A percentile compares a stretch with the other conserved stretches of the same genome.
phyloP scores from a whole-genome alignment of 2,113 vertebrate genomes.

The Dromas ardeola region DNA sequence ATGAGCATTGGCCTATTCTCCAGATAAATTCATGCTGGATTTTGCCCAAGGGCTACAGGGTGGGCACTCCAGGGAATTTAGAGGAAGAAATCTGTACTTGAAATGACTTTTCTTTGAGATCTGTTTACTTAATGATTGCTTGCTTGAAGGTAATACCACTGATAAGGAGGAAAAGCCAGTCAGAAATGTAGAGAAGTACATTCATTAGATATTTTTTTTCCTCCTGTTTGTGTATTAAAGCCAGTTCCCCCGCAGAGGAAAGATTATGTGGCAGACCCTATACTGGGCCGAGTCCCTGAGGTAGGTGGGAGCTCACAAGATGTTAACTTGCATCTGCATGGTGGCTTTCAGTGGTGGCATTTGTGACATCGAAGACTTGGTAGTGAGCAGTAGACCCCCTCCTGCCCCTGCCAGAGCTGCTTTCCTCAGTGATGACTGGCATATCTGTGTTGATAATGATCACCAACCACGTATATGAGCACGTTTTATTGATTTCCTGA shows the following conservation, averaged over 20 bases:
- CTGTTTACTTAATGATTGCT: constrained; percentile 64
- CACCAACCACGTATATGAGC: background rate
- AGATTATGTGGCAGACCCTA: background rate
- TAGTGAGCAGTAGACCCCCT: background rate
- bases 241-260: background rate
- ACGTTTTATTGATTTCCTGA: background rate
- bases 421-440: background rate
- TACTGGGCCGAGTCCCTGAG: background rate
- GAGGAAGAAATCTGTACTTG: constrained; percentile 34
- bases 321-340: background rate
- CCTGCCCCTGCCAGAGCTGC: background rate
- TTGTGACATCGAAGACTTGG: background rate
- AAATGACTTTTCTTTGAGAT: constrained; percentile 68
- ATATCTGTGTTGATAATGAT: background rate
- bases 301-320: background rate
- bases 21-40: constrained; percentile 59
- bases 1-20: constrained; percentile 51
- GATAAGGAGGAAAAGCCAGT: constrained; percentile 35
- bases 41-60: constrained; percentile 53
- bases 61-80: constrained; percentile 30
- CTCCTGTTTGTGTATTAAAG: background rate
- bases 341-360: background rate
- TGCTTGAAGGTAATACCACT: constrained; percentile 55
- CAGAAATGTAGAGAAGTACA: background rate
- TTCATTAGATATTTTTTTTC: background rate